Evolutionary conservation across 2,888 invertebrate genomes (phyloP).

Genomic region (Podotricha telesiphe): DNA sequence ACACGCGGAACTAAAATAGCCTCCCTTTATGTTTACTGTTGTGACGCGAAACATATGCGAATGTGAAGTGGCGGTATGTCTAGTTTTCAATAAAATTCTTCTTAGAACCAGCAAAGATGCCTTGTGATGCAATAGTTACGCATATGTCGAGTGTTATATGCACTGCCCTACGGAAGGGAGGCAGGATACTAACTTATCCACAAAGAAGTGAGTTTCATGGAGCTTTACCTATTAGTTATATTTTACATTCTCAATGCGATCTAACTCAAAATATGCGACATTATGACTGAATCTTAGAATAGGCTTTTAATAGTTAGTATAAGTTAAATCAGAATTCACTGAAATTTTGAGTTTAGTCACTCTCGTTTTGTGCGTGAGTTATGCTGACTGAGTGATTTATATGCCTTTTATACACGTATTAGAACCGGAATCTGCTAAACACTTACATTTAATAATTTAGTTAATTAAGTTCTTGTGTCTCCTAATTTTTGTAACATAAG

Average conservation of each 20-base stretch:
- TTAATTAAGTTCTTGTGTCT: too few relatives aligned
- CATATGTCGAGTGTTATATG: conserved; percentile 45
- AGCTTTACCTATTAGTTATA: background rate
- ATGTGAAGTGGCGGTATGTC: conserved; percentile 32
- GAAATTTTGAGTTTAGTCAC: too few relatives aligned
- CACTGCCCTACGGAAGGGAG: conserved; percentile 46
- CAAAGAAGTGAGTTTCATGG: conserved; percentile 45
- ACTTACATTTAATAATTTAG: too few relatives aligned
- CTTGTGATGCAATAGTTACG: conserved; percentile 47
- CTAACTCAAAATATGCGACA: background rate
- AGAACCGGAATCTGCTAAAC: too few relatives aligned
- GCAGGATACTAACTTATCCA: conserved; percentile 46
- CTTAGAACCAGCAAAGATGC: conserved; percentile 39
- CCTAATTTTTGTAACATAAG: too few relatives aligned
- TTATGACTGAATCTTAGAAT: too few relatives aligned
- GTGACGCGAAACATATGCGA: conserved; percentile 37
- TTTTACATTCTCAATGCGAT: too few relatives aligned
- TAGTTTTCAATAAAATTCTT: conserved; percentile 6
- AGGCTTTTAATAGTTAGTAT: too few relatives aligned
- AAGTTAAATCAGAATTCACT: too few relatives aligned
- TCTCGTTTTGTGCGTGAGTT: too few relatives aligned
- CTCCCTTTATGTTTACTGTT: conserved; percentile 43
- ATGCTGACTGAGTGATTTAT: too few relatives aligned
- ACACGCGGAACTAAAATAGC: conserved; percentile 58
- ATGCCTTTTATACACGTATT: too few relatives aligned